These are phyloP conservation scores for Hirudinaria manillensis DNA, from an alignment of 2,888 invertebrate genomes.

Conservation along the genomic window DNA sequence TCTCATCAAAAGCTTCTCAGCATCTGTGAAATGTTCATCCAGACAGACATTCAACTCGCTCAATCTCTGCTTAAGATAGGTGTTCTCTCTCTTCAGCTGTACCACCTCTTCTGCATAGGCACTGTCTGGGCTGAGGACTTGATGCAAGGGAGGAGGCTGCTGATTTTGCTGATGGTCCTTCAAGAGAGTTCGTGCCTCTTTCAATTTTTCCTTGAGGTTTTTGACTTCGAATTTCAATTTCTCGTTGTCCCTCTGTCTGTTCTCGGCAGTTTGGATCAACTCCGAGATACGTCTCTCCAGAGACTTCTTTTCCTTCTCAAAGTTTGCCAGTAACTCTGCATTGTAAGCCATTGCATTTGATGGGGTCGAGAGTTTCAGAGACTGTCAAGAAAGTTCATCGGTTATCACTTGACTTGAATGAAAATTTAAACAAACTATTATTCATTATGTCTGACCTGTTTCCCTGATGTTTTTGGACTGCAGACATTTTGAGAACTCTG, in stretches of 20 bases:
- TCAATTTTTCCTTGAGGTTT: slow-evolving; percentile 49
- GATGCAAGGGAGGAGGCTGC: slow-evolving; percentile 15
- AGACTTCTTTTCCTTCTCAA: slow-evolving; percentile 54
- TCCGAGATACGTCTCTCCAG: slow-evolving; percentile 55
- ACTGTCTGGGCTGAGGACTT: background rate
- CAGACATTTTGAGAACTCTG: slow-evolving; percentile 53
- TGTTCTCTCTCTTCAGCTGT: slow-evolving; percentile 50
- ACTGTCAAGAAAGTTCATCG: background rate
- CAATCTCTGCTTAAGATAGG: slow-evolving; percentile 49
- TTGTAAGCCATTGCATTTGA: slow-evolving; percentile 53
- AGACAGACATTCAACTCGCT: slow-evolving; percentile 52
- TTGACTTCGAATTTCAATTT: slow-evolving; percentile 55
- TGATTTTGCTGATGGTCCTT: slow-evolving; percentile 27
- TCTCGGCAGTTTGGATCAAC: slow-evolving; percentile 53
- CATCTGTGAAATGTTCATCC: slow-evolving; percentile 53
- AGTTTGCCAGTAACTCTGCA: slow-evolving; percentile 52
- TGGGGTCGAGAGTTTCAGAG: slow-evolving; percentile 46
- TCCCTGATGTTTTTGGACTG: slow-evolving; percentile 36
- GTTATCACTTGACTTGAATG: background rate
- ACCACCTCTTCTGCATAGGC: slow-evolving; percentile 12
- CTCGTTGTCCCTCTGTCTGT: slow-evolving; percentile 56
- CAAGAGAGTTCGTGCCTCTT: slow-evolving; percentile 15
- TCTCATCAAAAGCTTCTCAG: slow-evolving; percentile 53
- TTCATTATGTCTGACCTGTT: background rate
- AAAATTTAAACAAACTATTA: background rate